Conservation (phyloP, 2,888 invertebrate species). For the Dilophus febrilis region DNA sequence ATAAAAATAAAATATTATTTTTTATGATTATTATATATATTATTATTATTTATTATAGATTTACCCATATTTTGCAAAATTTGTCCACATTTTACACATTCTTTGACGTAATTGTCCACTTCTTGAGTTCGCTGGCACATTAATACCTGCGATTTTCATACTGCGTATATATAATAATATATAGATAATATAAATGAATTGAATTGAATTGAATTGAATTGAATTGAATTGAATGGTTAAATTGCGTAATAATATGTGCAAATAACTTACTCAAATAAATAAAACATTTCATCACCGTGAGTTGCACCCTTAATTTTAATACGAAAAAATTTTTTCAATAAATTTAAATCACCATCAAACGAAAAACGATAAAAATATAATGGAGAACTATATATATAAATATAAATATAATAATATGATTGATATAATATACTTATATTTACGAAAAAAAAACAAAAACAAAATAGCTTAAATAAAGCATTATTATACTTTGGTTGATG, state of each 20-base stretch:
- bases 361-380: conserved; percentile 41
- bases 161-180: no score
- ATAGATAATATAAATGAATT: no score
- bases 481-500: conserved; percentile 14
- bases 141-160: not conserved
- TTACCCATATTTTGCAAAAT: conserved; percentile 38
- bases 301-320: conserved; percentile 33
- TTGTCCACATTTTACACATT: conserved; percentile 41
- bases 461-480: no score
- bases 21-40: no score
- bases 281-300: conserved; percentile 43
- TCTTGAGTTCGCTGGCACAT: no score
- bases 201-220: no score
- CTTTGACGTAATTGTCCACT: conserved; percentile 11
- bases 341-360: conserved; percentile 37
- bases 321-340: conserved; percentile 29
- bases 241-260: not conserved
- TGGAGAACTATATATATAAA: conserved; percentile 18
- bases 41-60: no score
- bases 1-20: no score
- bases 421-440: no score
- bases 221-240: no score
- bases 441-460: no score
- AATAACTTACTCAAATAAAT: conserved; percentile 31
- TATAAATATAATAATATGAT: not conserved